Evolutionary conservation across 2,888 invertebrate species (phyloP), one percentile per base, ranked within the genome.

Genomic region (Spicauda simplicius): DNA sequence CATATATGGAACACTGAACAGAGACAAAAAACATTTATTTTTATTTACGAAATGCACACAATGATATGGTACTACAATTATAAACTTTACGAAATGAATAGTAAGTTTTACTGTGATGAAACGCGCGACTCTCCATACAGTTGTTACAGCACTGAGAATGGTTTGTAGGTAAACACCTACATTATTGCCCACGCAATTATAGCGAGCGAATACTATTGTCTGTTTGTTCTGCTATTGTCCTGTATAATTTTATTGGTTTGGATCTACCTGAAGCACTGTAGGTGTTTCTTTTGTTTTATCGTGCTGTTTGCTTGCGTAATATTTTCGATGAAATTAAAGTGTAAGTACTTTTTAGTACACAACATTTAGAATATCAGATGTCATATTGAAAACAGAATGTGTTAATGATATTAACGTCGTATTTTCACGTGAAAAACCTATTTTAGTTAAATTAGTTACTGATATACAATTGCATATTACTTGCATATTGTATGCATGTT

Each of bases 151-250:
- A 64, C 64, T 64, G 64, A 64, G 19, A 41, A 14, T 57, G 48
- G 33, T 50, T 37, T 50, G 63, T 56, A 45, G 37, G 63, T 48
- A 56, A 30, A 64, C 64, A 50, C 64, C 56, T 64, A 64, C 64
- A 20, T 52, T 37, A n/a, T 18, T 64, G 33, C 50, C 64, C 57
- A 66, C 66, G 53, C 64, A 57, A 70, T 68, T 68, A 68, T 64
- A 19, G 50, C 50, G n/a, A 64, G 37, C 50, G n/a, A 64, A 45
- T 45, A 52, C 33, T 19, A 61, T 61, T 52, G 56, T 50, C 57
- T 64, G 57, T 52, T 57, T 64, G 52, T 37, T n/a, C 30, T 33
- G 33, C 11, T 20, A 11, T 30, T 48, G 30, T 55, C 14, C 10
- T 64, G 55, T n/a, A 55, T 30, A 64, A 45, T 18, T 33, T 41